Evolutionary conservation across 2,888 invertebrate genomes (phyloP), one percentile per base, ranked within the genome.

Genomic region (Perdita meconis): DNA sequence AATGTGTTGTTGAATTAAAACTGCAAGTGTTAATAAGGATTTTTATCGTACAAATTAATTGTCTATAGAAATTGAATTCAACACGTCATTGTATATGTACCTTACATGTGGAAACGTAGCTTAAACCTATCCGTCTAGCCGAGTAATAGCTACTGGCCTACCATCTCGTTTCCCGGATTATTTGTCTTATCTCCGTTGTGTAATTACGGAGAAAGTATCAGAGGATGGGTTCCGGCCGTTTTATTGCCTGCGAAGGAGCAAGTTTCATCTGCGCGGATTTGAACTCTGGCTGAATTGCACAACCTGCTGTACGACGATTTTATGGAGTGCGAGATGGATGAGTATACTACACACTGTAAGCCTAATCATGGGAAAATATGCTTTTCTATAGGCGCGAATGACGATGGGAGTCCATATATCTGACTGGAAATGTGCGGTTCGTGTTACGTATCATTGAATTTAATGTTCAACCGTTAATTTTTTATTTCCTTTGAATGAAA

Each of bases 191-290:
- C 60, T 22, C 4, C 47, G 53, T 70, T 73, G 66, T 70, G 70
- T 82, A 79, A 82, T 82, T 81, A 81, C 63, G 67, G 70, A 70
- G 82, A 82, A 78, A 81, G 81, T 74, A 72, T 24, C 51, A 8
- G 57, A 42, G 19, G 42, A 42, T 34, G 30, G 12, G 30, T 42
- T 19, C 50, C 10, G 40, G 1, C 30, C 22, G 57, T 51, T n/a
- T 42, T 34, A 50, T n/a, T 42, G 10, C 65, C 40, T 8, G 10
- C n/a, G n/a, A 42, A 55, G 12, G 34, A 53, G 24, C 47, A 38
- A 6, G 40, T 55, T 19, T 8, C 42, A 42, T 47, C 22, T 16
- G 10, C 47, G 19, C 10, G 47, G 24, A 65, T 13, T 42, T 16
- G 30, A 34, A 24, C 10, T n/a, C 30, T 53, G 24, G 5, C 19